Evolutionary conservation across 2,797 vertebrate species (phyloP).

Genomic region (Pristis pectinata): DNA sequence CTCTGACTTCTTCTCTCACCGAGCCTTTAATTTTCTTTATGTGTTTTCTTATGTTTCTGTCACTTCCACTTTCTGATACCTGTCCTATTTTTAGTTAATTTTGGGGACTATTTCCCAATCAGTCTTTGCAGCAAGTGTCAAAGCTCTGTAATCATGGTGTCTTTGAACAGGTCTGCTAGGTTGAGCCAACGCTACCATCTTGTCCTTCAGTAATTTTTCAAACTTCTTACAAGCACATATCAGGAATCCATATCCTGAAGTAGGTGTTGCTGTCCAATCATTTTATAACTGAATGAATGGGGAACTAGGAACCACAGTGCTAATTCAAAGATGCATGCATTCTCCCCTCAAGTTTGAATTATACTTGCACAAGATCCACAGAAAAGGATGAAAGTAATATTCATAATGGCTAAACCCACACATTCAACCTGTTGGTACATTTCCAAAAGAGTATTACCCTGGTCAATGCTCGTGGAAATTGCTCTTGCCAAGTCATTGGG

Average conservation of each 20-base stretch:
- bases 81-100: neutral
- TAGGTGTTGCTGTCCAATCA: neutral
- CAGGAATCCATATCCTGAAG: neutral
- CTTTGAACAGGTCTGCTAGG: neutral
- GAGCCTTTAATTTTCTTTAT: neutral
- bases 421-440: neutral
- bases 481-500: too few relatives aligned
- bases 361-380: neutral
- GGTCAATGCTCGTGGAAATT: too few relatives aligned
- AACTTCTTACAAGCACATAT: neutral
- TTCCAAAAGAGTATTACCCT: neutral
- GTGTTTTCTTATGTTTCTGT: neutral
- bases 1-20: neutral
- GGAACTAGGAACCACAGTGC: neutral
- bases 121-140: neutral
- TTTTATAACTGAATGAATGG: neutral
- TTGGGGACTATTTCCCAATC: neutral
- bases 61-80: neutral
- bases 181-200: neutral
- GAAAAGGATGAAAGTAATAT: neutral
- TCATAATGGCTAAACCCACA: neutral
- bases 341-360: neutral
- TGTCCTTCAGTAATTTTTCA: neutral
- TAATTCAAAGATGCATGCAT: neutral
- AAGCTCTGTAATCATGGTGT: neutral